Base-by-base conservation (phyloP, 2,888 invertebrate species). In the Emmelina monodactyla region DNA sequence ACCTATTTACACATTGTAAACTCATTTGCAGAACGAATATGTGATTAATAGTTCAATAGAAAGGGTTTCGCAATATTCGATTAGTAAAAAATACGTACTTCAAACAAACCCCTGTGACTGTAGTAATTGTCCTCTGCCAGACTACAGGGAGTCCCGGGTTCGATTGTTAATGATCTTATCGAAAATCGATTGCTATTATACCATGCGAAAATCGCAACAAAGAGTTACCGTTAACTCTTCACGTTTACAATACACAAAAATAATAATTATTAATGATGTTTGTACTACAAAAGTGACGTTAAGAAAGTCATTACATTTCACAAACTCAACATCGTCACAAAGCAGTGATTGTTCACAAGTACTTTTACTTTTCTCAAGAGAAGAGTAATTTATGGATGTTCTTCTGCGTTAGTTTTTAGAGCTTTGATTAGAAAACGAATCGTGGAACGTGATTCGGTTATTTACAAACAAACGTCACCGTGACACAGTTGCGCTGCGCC, bases 301-400 rank as follows among this genome's bases (percentile, higher is more conserved):
- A n/a, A n/a, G n/a, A n/a, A n/a, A n/a, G n/a, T n/a, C n/a, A n/a
- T n/a, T n/a, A n/a, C n/a, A n/a, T n/a, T n/a, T n/a, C n/a, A n/a
- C n/a, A n/a, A n/a, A n/a, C n/a, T n/a, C n/a, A n/a, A n/a, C n/a
- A n/a, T n/a, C n/a, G n/a, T n/a, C n/a, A n/a, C n/a, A n/a, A n/a
- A n/a, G n/a, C n/a, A n/a, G n/a, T n/a, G n/a, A n/a, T n/a, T n/a
- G n/a, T n/a, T n/a, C n/a, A n/a, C 50, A 47, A 51, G 54, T 57
- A 59, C 76, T 76, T 76, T 76, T 76, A 78, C 76, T 76, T 76
- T 76, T 67, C 67, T 67, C 64, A 58, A 49, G 50, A 47, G n/a
- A n/a, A n/a, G n/a, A n/a, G n/a, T n/a, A n/a, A n/a, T n/a, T n/a
- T n/a, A n/a, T n/a, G n/a, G n/a, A n/a, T n/a, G n/a, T n/a, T n/a